These are phyloP conservation scores for Leptarthrus brevirostris DNA, from an alignment of 2,888 invertebrate genomes.

Conservation along the genomic window DNA sequence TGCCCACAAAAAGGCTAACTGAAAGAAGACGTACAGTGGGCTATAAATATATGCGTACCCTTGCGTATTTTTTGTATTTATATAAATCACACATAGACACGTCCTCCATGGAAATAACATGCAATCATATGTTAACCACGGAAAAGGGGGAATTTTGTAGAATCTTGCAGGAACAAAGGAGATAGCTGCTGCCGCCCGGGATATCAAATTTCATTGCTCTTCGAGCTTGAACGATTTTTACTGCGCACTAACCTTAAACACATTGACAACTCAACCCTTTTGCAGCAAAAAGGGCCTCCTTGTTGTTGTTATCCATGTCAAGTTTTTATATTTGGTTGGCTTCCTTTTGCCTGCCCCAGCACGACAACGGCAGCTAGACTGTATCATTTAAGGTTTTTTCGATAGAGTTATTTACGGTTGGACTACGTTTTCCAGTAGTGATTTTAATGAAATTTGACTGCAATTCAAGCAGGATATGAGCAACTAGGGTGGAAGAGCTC, in stretches of 20 bases:
- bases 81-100: background rate
- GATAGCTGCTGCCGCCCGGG: slow-evolving; percentile 47
- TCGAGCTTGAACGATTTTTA: slow-evolving; percentile 51
- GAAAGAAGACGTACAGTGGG: background rate
- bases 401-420: slow-evolving; percentile 18
- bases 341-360: slow-evolving; percentile 24
- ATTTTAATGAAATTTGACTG: slow-evolving; percentile 20
- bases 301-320: slow-evolving; percentile 41
- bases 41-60: slow-evolving; percentile 4
- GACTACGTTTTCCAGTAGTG: slow-evolving; percentile 15
- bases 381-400: slow-evolving; percentile 29
- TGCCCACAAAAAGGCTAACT: background rate
- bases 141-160: slow-evolving; percentile 42
- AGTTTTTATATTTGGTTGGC: slow-evolving; percentile 18
- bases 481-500: slow-evolving; percentile 9
- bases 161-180: slow-evolving; percentile 38
- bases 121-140: slow-evolving; percentile 43
- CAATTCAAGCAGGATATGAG: slow-evolving; percentile 22
- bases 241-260: slow-evolving; percentile 56
- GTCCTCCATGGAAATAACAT: background rate
- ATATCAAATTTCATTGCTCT: slow-evolving; percentile 43
- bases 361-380: slow-evolving; percentile 15
- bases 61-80: background rate
- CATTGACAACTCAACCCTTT: slow-evolving; percentile 54
- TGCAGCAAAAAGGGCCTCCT: slow-evolving; percentile 35